Conservation (phyloP, 2,797 vertebrate genomes). For the Luscinia megarhynchos region DNA sequence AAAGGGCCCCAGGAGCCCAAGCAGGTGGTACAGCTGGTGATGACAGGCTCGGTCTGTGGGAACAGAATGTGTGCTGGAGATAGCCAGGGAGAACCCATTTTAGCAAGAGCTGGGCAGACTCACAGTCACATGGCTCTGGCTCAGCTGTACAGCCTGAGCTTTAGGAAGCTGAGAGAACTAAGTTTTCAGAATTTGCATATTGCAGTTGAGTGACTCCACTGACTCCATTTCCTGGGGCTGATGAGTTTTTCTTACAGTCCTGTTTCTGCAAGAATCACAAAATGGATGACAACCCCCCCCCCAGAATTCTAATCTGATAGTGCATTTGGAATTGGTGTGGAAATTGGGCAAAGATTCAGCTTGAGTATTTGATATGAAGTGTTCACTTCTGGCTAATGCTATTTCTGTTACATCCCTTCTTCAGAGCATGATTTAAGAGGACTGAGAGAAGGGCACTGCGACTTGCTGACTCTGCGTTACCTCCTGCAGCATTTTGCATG, state of each 20-base stretch:
- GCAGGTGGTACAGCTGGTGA: constrained; percentile 55
- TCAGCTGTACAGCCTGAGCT: constrained; percentile 25
- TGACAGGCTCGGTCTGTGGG: constrained; percentile 31
- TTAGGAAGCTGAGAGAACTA: not conserved
- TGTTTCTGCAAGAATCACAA: not conserved
- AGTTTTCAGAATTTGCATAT: not conserved
- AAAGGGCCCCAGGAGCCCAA: not conserved
- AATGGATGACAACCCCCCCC: accelerated
- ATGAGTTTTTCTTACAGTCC: not conserved
- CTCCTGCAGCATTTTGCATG: constrained; percentile 33
- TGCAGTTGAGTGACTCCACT: not conserved
- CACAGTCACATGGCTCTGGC: constrained; percentile 41
- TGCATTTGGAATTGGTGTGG: not conserved
- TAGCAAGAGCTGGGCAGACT: constrained; percentile 39
- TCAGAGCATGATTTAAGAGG: constrained; percentile 32
- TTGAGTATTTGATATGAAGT: constrained; percentile 13
- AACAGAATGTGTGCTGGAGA: constrained; percentile 56
- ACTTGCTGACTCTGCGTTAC: constrained; percentile 22
- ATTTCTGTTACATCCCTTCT: constrained; percentile 49
- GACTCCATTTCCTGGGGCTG: not conserved
- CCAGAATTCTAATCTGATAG: not conserved
- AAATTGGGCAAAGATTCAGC: not conserved
- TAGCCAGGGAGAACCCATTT: constrained; percentile 45
- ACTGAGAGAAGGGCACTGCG: not conserved
- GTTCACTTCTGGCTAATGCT: constrained; percentile 28